phyloP scores from a whole-genome alignment of 2,797 vertebrate species.

The Neopelma chrysocephalum region DNA sequence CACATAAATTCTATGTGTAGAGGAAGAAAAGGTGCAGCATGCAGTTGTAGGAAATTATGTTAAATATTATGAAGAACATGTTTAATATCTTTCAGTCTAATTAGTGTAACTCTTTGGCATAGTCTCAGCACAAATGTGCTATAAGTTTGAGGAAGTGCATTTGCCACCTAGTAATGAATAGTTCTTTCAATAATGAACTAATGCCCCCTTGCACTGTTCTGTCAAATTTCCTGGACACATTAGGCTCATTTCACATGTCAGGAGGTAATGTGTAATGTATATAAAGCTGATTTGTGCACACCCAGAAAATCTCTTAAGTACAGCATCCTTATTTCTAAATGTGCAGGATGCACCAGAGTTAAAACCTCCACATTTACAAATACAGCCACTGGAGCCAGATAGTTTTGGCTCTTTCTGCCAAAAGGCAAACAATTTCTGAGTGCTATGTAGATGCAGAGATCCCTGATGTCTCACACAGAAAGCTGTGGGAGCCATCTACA shows the following conservation, averaged over 20 bases:
- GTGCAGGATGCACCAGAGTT: neutral
- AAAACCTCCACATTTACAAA: neutral
- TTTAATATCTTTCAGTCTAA: conserved; percentile 26
- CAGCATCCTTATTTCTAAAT: neutral
- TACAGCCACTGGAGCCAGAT: neutral
- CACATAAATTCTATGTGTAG: neutral
- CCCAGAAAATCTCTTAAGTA: neutral
- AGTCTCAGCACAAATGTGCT: neutral
- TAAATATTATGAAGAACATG: neutral
- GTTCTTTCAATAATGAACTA: neutral
- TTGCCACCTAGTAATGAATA: conserved; percentile 3
- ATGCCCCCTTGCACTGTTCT: neutral
- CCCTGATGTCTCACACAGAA: neutral
- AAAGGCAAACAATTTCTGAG: neutral
- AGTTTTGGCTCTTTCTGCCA: neutral
- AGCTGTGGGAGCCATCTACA: neutral
- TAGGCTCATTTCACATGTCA: neutral
- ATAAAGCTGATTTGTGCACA: neutral
- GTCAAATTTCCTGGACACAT: neutral
- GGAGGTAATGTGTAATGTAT: neutral
- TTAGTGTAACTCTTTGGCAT: neutral
- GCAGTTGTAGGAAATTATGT: neutral
- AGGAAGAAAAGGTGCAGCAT: neutral
- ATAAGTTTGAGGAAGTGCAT: neutral
- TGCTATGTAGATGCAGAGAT: neutral